phyloP scores from a whole-genome alignment of 2,113 vertebrate species.

The Tamias sibiricus region DNA sequence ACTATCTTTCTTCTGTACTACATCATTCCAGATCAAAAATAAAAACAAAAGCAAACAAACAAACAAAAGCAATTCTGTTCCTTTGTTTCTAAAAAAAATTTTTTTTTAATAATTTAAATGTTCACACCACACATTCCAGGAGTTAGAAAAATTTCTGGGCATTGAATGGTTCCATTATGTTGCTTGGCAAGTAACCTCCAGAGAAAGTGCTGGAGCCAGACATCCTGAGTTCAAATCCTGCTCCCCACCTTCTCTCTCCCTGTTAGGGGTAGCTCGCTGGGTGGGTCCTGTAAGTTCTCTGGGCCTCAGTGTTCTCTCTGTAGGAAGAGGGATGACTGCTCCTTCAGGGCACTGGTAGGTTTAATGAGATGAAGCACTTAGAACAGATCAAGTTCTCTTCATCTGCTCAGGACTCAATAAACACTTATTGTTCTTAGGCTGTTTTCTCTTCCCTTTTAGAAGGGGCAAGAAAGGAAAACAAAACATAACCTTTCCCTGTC shows the following conservation, averaged over 20 bases:
- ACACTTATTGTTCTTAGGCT: constrained; percentile 9
- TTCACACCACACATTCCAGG: constrained; percentile 2
- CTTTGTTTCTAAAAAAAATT: neutral
- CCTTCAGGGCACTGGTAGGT: neutral
- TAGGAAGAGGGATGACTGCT: neutral
- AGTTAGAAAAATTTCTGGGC: neutral
- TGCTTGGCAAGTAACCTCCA: neutral
- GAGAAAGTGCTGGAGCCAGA: neutral
- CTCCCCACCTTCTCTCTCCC: too few species aligned
- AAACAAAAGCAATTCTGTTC: neutral
- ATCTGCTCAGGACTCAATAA: neutral
- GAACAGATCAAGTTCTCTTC: neutral
- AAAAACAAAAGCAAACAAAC: neutral
- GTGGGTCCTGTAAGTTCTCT: neutral
- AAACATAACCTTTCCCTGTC: neutral
- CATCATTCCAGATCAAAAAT: neutral
- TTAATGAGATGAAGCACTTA: neutral
- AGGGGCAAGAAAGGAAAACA: neutral
- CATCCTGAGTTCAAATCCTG: constrained; percentile 1
- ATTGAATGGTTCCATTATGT: neutral
- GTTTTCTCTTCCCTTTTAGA: constrained; percentile 14
- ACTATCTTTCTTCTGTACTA: neutral
- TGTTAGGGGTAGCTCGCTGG: neutral
- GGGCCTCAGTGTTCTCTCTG: neutral
- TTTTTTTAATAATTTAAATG: too few species aligned